Base-by-base conservation (phyloP, 37 sponge, comb jelly and placozoan genomes). In the Ianthella basta region DNA sequence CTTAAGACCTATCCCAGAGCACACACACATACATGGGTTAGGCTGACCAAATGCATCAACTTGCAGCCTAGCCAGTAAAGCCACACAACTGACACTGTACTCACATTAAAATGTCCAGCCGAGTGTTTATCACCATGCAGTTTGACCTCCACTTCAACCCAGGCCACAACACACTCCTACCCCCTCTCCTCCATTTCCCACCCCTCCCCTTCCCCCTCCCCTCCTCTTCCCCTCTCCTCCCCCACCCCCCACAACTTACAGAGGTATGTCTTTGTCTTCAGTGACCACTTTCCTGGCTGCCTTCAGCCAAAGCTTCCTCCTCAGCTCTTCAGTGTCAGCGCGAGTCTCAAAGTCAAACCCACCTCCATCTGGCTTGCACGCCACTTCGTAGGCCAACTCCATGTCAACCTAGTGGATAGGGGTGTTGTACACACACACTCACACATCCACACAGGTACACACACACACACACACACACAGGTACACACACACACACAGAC, bases 251-350 rank as follows among this genome's bases (percentile, higher is more conserved):
- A 32, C 79, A 57, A 81, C 87, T 60, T 33, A 89, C 87, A 87
- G 80, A 39, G 84, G 84, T 24, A 97, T 94, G 36, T 97, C 87
- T 33, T 92, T 68, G 41, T 92, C 83, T 55, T 90, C 83, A 80
- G 89, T 87, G 39, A 98, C 86, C 27, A 98, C 95, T 87, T 94
- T 93, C 65, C 90, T 40, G 21, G 96, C 99, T 29, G 96, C 90
- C 84, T 85, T 92, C 75, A 98, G 79, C 99, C 99, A 98, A 59
- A 98, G 88, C 68, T 91, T 94, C 88, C 92, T 96, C 70, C 87
- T 85, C 39, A 91, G 61, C 74, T 91, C 94, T 32, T 91, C 79
- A 41, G 86, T 72, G 54, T 75, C 78, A 1, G n/a, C 54, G 4
- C 41, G 24, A 5, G 64, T 10, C 24, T 75, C 78, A 41, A 75